Evolutionary conservation across 2,888 invertebrate genomes (phyloP), one percentile per base, ranked within the genome.

Genomic region (Cataglyphis rosenhaueri): DNA sequence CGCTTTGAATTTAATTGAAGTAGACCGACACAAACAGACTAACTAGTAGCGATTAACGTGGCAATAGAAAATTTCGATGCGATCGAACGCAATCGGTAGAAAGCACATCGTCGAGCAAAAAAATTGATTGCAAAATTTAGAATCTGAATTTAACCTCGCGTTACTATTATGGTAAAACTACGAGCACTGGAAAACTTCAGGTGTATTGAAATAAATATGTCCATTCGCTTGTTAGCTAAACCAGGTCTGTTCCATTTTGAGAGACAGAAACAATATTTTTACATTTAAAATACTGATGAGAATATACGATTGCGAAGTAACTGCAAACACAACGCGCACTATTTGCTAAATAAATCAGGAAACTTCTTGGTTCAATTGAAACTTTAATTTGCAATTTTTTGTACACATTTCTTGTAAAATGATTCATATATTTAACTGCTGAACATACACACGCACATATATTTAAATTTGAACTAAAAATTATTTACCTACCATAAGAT

Each of bases 1-100:
- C 76, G 76, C 38, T 44, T 57, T 32, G 55, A 66, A 66, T 66
- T 68, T 66, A 76, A 66, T 76, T 76, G 65, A 76, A n/a, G 52
- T 64, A 48, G 32, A 15, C 6, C n/a, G 18, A 73, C 29, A 57
- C 41, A 76, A 55, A 25, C n/a, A 52, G 68, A 25, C 64, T 64
- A 75, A 68, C 38, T 55, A 68, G 15, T 3, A 8, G 21, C 21
- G 71, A 18, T 38, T 55, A 57, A 41, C 8, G n/a, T 29, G 4
- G 38, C 65, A 18, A 38, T n/a, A 29, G 68, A 52, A 76, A 57
- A 78, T 78, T 68, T 44, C 44, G 21, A 44, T 21, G 21, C 29
- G 21, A 41, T 38, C 41, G 55, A 29, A 66, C 8, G 21, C 10
- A 59, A 73, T 6, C 35, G 61, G 4, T 61, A 29, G 32, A 66